Conservation (phyloP, 2,888 invertebrate genomes). For the Ecliptopera silaceata region DNA sequence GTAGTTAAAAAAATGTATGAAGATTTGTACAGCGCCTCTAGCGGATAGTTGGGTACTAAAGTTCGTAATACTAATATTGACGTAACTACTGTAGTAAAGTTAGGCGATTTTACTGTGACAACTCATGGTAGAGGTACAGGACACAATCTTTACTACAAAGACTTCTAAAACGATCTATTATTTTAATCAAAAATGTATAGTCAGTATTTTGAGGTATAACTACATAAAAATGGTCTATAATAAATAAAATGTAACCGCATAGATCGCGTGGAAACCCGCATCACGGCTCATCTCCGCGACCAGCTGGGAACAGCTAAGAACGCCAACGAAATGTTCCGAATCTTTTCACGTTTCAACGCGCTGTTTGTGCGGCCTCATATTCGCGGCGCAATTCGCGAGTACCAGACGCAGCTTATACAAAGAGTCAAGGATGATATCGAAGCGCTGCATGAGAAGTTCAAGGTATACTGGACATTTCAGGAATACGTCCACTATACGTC, state of each 20-base stretch:
- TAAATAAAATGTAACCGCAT: background rate
- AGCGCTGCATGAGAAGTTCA: conserved; percentile 98
- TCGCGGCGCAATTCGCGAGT: conserved; percentile 98
- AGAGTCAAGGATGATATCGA: conserved; percentile 99
- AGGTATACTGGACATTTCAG: conserved; percentile 87
- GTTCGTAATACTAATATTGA: no score
- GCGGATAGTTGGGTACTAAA: no score
- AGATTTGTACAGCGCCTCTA: no score
- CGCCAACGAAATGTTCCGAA: conserved; percentile 99
- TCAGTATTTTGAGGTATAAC: no score
- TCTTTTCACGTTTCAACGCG: conserved; percentile 99
- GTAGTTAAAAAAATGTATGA: no score
- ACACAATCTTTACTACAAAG: no score
- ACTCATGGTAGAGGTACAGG: no score
- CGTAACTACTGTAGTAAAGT: no score
- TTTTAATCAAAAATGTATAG: no score
- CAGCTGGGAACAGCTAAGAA: conserved; percentile 99
- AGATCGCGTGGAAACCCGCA: conserved; percentile 97
- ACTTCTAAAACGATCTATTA: no score
- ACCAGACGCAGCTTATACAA: conserved; percentile 99
- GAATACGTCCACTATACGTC: no score
- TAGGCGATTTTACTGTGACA: no score
- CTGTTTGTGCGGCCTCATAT: conserved; percentile 99
- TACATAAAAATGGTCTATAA: background rate
- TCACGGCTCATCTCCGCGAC: conserved; percentile 98